Evolutionary conservation across 2,113 vertebrate genomes (phyloP).

Genomic region (Mus pahari): DNA sequence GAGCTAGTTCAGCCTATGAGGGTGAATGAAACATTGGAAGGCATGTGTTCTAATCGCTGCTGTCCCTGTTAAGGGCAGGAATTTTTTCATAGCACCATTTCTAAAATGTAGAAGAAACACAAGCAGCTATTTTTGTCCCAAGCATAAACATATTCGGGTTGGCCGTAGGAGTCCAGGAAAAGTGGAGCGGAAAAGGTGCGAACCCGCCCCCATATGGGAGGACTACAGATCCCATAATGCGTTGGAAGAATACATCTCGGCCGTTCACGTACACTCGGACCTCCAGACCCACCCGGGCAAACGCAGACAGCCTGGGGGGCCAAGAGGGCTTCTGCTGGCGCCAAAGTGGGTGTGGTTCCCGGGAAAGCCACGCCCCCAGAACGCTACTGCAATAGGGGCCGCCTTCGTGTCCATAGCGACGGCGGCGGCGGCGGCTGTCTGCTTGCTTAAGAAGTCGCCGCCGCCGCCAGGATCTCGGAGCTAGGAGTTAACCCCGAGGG

Average conservation of each 20-base stretch:
- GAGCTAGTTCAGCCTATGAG: background rate
- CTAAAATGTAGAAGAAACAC: background rate
- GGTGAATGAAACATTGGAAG: background rate
- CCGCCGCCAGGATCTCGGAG: background rate
- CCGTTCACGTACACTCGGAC: accelerated
- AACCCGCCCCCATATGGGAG: background rate
- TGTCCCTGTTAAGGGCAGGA: background rate
- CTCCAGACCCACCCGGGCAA: accelerated
- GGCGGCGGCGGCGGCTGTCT: constrained; percentile 12
- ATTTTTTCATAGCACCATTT: background rate
- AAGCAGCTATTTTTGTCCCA: background rate
- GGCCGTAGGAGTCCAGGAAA: background rate
- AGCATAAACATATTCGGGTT: background rate
- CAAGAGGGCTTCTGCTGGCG: background rate
- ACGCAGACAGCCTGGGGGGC: accelerated
- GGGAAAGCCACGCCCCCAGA: constrained; percentile 45
- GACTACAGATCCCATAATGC: background rate
- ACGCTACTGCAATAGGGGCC: constrained; percentile 27
- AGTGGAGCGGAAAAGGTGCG: too few species aligned
- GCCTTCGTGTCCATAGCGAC: constrained; percentile 72
- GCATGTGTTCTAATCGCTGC: accelerated
- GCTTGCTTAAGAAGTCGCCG: background rate
- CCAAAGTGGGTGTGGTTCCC: constrained; percentile 15
- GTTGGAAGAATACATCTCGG: background rate
- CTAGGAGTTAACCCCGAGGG: background rate